Conservation (phyloP, 2,113 vertebrate genomes). For the Procavia capensis region DNA sequence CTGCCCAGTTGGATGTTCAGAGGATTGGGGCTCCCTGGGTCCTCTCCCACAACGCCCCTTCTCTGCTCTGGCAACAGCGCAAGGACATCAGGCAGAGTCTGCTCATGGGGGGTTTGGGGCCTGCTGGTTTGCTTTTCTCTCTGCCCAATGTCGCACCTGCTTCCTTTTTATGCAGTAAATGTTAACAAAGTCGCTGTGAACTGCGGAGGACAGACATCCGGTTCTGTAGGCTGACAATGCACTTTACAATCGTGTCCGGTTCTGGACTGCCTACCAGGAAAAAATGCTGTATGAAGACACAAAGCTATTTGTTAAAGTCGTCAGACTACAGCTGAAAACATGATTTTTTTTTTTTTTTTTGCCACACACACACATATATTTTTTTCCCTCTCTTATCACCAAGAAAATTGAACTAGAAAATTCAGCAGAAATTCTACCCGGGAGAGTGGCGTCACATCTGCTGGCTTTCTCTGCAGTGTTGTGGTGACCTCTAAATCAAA, state of each 20-base stretch:
- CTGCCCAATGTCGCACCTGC: background rate
- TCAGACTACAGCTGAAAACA: background rate
- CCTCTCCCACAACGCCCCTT: accelerated
- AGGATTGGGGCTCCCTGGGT: background rate
- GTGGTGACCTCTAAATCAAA: conserved; percentile 24
- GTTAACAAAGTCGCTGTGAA: background rate
- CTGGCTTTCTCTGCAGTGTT: background rate
- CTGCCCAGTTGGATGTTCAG: background rate
- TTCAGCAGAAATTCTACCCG: background rate
- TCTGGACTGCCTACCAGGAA: conserved; percentile 2
- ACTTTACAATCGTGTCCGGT: background rate
- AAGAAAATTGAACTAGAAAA: conserved; percentile 7
- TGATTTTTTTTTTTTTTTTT: background rate
- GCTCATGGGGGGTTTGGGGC: background rate
- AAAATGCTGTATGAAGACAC: background rate
- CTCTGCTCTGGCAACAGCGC: background rate
- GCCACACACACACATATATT: background rate
- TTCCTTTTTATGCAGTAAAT: background rate
- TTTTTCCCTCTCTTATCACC: background rate
- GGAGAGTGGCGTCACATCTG: background rate
- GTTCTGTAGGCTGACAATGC: background rate
- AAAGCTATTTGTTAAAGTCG: conserved; percentile 17
- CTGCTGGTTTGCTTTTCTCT: background rate
- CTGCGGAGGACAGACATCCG: background rate
- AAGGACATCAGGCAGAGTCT: background rate